Evolutionary conservation across 2,888 invertebrate species (phyloP), one percentile per base, ranked within the genome.

Genomic region (Drosophila yooni): DNA sequence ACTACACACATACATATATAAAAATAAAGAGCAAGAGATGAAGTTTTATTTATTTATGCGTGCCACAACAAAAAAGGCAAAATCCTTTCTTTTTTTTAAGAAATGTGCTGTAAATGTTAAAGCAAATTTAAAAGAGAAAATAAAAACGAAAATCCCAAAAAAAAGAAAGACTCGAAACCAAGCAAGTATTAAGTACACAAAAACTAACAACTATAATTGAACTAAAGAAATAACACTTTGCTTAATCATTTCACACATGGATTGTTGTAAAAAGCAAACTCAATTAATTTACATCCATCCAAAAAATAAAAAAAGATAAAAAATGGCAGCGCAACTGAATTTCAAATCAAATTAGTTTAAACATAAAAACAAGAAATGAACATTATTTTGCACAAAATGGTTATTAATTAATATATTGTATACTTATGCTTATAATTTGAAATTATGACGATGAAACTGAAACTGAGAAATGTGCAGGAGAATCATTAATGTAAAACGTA

Each of bases 91-190:
- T 62, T 70, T 76, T 77, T 73, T 61, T 68, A 70, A 43, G 38
- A 73, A 76, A 64, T 53, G 68, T 72, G 81, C 85, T 82, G 86
- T 82, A 86, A 87, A 87, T 79, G 74, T 81, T 72, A 64, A 84
- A 64, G 71, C 86, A 79, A 81, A 79, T 76, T 72, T 78, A 89
- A 36, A 40, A 21, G 91, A 77, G 52, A 61, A 53, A 53, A 33
- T 46, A 48, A 60, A 82, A 78, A 79, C 89, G 90, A 88, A 92
- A 91, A 89, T 85, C 89, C 91, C 76, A 33, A 57, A 64, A 69
- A 80, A 79, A 83, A 86, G 85, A 89, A 92, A 92, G 92, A 93
- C 92, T 93, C 92, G 90, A 92, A 93, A 91, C 92, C 92, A 93
- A 88, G 89, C 91, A 93, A 92, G 92, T 92, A 92, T 92, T 92